Evolutionary conservation across 2,888 invertebrate species (phyloP).

Genomic region (Unio delphinus): DNA sequence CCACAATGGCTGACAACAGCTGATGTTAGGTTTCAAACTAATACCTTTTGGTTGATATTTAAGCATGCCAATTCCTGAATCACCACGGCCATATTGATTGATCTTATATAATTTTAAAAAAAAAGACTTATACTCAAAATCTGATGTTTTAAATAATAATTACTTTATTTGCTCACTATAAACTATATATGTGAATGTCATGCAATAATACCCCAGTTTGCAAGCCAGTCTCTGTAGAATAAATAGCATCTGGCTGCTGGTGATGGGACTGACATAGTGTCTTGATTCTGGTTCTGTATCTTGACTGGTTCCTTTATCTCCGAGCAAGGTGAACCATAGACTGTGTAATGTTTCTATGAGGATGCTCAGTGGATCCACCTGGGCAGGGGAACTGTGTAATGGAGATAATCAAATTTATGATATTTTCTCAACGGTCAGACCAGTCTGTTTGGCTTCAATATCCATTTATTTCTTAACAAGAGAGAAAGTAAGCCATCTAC

Average conservation of each 20-base stretch:
- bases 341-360: constrained; percentile 21
- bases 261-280: constrained; percentile 12
- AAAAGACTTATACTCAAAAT: neutral
- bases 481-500: too few relatives aligned
- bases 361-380: constrained; percentile 7
- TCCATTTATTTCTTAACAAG: too few relatives aligned
- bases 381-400: constrained; percentile 3
- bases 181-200: neutral
- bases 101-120: neutral
- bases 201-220: constrained; percentile 16
- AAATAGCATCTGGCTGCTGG: constrained; percentile 17
- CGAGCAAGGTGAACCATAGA: constrained; percentile 33
- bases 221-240: constrained; percentile 14
- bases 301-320: constrained; percentile 5
- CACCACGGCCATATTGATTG: too few relatives aligned
- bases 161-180: neutral
- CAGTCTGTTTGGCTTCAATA: too few relatives aligned
- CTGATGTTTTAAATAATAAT: neutral
- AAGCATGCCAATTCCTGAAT: too few relatives aligned
- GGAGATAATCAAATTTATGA: neutral
- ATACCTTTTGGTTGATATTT: too few relatives aligned
- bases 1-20: too few relatives aligned
- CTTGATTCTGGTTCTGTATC: constrained; percentile 6
- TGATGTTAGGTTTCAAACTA: too few relatives aligned
- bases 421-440: too few relatives aligned